These are phyloP conservation scores for Trachurus trachurus DNA, from an alignment of 2,797 vertebrate genomes.

Conservation along the genomic window DNA sequence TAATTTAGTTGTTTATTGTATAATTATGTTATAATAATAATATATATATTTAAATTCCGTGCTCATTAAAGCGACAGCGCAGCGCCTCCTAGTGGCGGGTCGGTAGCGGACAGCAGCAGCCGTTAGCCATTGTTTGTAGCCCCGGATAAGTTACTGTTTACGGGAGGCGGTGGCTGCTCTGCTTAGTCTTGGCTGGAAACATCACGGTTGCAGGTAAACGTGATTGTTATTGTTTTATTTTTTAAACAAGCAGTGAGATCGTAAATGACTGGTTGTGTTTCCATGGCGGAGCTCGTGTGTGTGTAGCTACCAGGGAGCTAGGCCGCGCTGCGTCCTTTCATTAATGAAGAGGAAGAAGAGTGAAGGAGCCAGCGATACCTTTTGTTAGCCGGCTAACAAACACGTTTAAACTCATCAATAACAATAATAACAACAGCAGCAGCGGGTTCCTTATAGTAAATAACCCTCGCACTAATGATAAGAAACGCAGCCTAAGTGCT, in stretches of 20 bases:
- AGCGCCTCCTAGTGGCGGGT: neutral
- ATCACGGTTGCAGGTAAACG: conserved; percentile 80
- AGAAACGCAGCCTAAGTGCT: accelerated
- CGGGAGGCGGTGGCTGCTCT: neutral
- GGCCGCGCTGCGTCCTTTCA: conserved; percentile 55
- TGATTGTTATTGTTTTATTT: no score
- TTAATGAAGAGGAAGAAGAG: conserved; percentile 25
- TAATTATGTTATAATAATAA: neutral
- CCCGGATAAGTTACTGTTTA: neutral
- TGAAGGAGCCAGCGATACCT: conserved; percentile 38
- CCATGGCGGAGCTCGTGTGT: conserved; percentile 7
- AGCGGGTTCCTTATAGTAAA: accelerated
- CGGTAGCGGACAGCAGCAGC: neutral
- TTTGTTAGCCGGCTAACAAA: conserved; percentile 60
- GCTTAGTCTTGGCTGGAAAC: conserved; percentile 16
- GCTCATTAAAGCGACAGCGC: neutral
- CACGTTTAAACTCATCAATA: neutral
- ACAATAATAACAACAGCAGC: no score
- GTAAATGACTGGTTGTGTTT: neutral
- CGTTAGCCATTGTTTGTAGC: conserved; percentile 17
- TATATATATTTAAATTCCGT: neutral
- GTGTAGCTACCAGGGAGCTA: conserved; percentile 39
- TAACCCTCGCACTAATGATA: accelerated
- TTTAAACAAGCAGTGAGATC: accelerated
- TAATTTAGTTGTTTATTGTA: neutral